These are phyloP conservation scores for Drosophila stalkeri DNA, from an alignment of 2,888 invertebrate genomes.

Conservation along the genomic window DNA sequence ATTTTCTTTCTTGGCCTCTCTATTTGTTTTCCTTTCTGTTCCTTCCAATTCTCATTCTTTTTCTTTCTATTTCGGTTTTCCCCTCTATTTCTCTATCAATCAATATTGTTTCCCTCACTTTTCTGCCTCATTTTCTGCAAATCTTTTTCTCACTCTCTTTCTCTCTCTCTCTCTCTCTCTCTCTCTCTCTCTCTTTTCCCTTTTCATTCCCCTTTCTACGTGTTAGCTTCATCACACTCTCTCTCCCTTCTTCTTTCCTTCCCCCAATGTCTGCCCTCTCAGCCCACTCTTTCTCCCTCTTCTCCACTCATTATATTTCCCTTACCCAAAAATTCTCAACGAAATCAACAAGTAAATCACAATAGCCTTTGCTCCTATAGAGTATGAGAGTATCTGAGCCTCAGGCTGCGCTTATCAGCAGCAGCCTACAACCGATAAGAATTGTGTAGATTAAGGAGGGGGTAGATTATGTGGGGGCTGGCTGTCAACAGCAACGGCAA, in stretches of 20 bases:
- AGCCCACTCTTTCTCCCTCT: background rate
- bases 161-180: background rate
- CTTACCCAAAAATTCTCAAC: background rate
- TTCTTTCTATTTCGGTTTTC: too few relatives aligned
- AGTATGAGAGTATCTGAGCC: conserved; percentile 11
- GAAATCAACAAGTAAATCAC: background rate
- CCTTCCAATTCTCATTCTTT: too few relatives aligned
- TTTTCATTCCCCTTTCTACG: too few relatives aligned
- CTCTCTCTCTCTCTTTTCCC: background rate
- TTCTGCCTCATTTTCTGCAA: too few relatives aligned
- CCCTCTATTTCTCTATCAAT: too few relatives aligned
- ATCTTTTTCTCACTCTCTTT: background rate
- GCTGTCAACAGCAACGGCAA: conserved; percentile 45
- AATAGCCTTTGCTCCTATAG: background rate
- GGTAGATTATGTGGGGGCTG: conserved; percentile 17
- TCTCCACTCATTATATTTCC: background rate
- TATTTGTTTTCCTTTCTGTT: too few relatives aligned
- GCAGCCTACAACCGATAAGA: conserved; percentile 29
- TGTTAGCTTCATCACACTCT: background rate
- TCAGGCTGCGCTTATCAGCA: conserved; percentile 25
- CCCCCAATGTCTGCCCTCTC: too few relatives aligned
- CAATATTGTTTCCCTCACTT: too few relatives aligned
- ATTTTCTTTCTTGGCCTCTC: too few relatives aligned
- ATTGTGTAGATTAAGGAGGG: background rate
- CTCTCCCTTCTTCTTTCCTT: too few relatives aligned